phyloP scores from a whole-genome alignment of 2,888 invertebrate genomes.

The Ormyrus labotus region DNA sequence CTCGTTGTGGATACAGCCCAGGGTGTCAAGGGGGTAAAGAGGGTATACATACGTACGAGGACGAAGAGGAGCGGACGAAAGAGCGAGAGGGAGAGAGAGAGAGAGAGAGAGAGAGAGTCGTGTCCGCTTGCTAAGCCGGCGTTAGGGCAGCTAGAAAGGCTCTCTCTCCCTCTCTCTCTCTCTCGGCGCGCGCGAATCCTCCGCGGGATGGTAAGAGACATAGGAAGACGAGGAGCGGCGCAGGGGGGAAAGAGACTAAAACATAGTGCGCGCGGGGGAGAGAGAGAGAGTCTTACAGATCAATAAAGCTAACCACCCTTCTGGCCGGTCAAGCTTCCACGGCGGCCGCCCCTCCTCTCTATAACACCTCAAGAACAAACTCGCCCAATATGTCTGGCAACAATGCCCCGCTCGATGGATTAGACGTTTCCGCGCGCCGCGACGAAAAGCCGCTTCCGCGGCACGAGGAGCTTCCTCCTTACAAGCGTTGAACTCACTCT shows the following conservation, averaged over 20 bases:
- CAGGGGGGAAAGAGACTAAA: conserved; percentile 23
- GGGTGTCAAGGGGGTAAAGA: conserved; percentile 60
- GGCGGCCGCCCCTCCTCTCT: conserved; percentile 53
- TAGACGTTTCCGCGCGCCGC: conserved; percentile 67
- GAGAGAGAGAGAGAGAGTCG: conserved; percentile 58
- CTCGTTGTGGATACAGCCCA: conserved; percentile 65
- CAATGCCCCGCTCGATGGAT: conserved; percentile 71
- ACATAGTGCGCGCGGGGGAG: conserved; percentile 66
- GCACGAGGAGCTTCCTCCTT: conserved; percentile 28
- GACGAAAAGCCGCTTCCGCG: conserved; percentile 22
- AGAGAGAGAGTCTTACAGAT: conserved; percentile 73
- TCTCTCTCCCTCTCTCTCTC: conserved; percentile 9
- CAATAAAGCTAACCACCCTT: conserved; percentile 76
- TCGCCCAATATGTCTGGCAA: conserved; percentile 73
- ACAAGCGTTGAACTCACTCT: conserved; percentile 50
- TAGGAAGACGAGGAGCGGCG: background rate
- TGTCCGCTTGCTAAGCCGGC: conserved; percentile 44
- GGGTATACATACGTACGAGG: background rate
- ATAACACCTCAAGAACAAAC: conserved; percentile 74
- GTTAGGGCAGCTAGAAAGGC: conserved; percentile 40
- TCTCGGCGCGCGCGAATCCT: conserved; percentile 52
- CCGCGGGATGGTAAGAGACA: conserved; percentile 59
- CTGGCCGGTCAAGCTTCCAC: conserved; percentile 63
- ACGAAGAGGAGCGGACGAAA: conserved; percentile 28
- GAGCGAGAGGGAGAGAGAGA: conserved; percentile 56